Percentiles rank a stretch among this genome's conserved stretches.
phyloP scores from a whole-genome alignment of 1,140 invertebrate genomes.

The Drosophila arawakana region DNA sequence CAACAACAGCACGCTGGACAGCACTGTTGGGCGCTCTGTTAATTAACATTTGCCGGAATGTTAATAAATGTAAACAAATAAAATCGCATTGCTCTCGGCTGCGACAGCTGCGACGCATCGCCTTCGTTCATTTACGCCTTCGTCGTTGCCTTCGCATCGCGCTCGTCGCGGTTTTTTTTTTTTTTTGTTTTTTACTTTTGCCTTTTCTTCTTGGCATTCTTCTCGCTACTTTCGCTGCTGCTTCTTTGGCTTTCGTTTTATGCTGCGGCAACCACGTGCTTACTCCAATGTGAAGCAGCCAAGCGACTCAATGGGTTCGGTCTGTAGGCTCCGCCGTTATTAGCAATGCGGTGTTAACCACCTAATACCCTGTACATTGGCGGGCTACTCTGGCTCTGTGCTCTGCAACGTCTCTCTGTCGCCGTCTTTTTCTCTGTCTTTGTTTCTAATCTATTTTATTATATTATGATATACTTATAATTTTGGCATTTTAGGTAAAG shows the following conservation, averaged over 20 bases:
- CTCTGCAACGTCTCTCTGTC: too few relatives aligned
- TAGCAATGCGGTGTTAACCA: not conserved
- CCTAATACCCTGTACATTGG: not conserved
- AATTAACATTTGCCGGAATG: slow-evolving; percentile 53
- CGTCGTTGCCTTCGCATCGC: not conserved
- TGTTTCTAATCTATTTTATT: too few relatives aligned
- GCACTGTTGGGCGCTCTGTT: slow-evolving; percentile 42
- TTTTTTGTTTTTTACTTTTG: not conserved
- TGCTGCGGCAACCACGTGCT: slow-evolving; percentile 38
- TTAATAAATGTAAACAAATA: slow-evolving; percentile 68
- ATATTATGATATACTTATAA: too few relatives aligned
- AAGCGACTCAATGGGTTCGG: not conserved
- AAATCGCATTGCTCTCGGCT: slow-evolving; percentile 25
- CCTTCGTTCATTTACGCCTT: not conserved
- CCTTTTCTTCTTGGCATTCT: not conserved
- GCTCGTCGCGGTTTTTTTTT: not conserved
- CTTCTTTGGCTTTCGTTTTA: slow-evolving; percentile 28
- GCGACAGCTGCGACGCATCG: slow-evolving; percentile 12
- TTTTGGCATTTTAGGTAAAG: too few relatives aligned
- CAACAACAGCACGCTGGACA: slow-evolving; percentile 32
- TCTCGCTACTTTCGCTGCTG: not conserved
- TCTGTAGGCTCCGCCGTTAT: not conserved
- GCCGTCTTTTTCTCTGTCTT: too few relatives aligned
- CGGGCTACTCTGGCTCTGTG: too few relatives aligned
- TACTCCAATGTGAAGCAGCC: slow-evolving; percentile 5